A percentile compares a stretch with the other conserved stretches of the same genome.
These are phyloP conservation scores for Rhingia rostrata DNA, from an alignment of 2,888 invertebrate genomes.

Conservation along the genomic window DNA sequence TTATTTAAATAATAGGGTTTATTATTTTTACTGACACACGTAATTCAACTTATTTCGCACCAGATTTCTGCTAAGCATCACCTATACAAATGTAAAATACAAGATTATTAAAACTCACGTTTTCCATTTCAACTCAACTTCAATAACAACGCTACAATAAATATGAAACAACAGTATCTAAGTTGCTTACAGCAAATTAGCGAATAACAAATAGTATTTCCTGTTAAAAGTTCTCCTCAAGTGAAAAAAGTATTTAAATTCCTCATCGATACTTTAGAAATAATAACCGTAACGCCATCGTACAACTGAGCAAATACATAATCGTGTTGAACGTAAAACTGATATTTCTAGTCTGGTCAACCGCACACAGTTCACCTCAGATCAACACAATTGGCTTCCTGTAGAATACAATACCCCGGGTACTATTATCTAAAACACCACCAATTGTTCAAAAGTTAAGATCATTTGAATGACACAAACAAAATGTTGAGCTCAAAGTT, in stretches of 20 bases:
- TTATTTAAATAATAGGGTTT: too few relatives aligned
- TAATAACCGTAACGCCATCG: background rate
- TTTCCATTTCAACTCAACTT: background rate
- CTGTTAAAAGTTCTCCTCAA: conserved; percentile 10
- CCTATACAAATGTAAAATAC: too few relatives aligned
- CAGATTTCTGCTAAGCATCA: too few relatives aligned
- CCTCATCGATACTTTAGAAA: conserved; percentile 1
- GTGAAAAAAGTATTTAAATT: background rate
- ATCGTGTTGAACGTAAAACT: background rate
- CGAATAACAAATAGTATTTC: conserved; percentile 30
- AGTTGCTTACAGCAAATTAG: conserved; percentile 12
- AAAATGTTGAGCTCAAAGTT: conserved; percentile 43
- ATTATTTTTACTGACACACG: too few relatives aligned
- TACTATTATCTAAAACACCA: conserved; percentile 27
- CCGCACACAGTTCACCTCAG: conserved; percentile 33
- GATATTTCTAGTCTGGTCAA: conserved; percentile 36
- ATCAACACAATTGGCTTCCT: conserved; percentile 48
- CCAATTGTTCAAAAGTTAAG: conserved; percentile 32
- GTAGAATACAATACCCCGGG: conserved; percentile 4
- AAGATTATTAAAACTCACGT: too few relatives aligned
- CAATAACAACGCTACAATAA: background rate
- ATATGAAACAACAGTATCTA: background rate
- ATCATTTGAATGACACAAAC: conserved; percentile 58
- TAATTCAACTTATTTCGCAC: too few relatives aligned
- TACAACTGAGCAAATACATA: conserved; percentile 4